These are phyloP conservation scores for Hyles lineata DNA, from an alignment of 2,888 invertebrate genomes.

Conservation along the genomic window DNA sequence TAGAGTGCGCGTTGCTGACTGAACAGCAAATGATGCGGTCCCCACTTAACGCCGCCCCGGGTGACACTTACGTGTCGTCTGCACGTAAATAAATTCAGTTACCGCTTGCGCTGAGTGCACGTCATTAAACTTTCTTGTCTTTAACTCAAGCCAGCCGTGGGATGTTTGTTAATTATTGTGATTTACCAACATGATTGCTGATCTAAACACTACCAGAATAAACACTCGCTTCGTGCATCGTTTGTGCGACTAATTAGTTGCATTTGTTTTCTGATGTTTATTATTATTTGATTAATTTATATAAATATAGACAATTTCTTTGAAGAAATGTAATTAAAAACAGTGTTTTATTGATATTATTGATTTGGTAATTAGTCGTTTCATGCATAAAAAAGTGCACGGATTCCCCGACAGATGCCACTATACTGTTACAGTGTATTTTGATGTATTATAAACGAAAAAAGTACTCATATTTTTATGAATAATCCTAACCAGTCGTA, in stretches of 20 bases:
- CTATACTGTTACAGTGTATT: no score
- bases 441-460: no score
- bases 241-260: slow-evolving; percentile 28
- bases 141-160: slow-evolving; percentile 62
- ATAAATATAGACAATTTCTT: not conserved
- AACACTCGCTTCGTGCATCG: not conserved
- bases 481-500: no score
- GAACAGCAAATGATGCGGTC: slow-evolving; percentile 84
- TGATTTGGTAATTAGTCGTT: no score
- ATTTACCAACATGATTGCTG: slow-evolving; percentile 37
- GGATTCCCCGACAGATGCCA: no score
- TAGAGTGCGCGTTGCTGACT: slow-evolving; percentile 80
- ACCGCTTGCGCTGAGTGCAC: slow-evolving; percentile 73
- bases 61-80: slow-evolving; percentile 78
- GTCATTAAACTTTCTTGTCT: slow-evolving; percentile 81
- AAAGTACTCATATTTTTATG: no score
- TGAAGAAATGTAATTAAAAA: no score
- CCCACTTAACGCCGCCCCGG: slow-evolving; percentile 74
- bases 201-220: slow-evolving; percentile 1
- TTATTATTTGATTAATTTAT: not conserved
- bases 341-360: no score
- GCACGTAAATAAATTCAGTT: slow-evolving; percentile 79
- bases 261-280: not conserved
- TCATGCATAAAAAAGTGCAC: no score
- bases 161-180: slow-evolving; percentile 71